Base-by-base conservation (phyloP, 2,797 vertebrate species). In the Acridotheres tristis region DNA sequence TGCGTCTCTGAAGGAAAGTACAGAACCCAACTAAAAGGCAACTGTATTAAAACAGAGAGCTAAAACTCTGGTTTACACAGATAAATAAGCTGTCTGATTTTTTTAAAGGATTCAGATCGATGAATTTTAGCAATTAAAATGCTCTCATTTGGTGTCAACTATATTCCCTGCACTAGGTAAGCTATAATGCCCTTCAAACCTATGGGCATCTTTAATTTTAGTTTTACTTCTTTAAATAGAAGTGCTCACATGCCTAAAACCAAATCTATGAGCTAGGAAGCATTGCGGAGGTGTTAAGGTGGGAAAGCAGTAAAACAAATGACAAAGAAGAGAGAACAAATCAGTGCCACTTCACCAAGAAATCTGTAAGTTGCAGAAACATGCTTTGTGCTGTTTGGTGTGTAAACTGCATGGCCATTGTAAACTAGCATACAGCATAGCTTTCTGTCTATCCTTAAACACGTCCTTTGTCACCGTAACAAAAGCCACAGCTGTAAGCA, bases 391-490 rank as follows among this genome's bases (percentile, higher is more conserved):
- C 59, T 94, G 83, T 97, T 96, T 97, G 67, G 48, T 91, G 69
- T 97, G 82, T 96, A 97, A 98, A 97, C 92, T 96, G 36, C 34
- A 66, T 19, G 13, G 54, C 90, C 82, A 88, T 94, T 91, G 80
- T 86, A 88, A 97, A 82, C 88, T 93, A 90, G 85, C 88, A 93
- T 71, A 86, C 48, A 83, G 89, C 92, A 88, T 53, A 94, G 42
- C 55, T 93, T 94, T 95, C 86, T 97, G 97, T 97, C 96, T 98
- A 96, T 66, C 85, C 87, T 97, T 97, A 98, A 98, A 98, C 97
- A 97, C 1, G 2, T 84, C 68, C 62, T 95, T 92, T 96, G 95
- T 97, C 95, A 81, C 91, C 88, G 54, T 96, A 97, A 97, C 93
- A 97, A 92, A 93, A 97, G 76, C 78, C 95, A 93, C 15, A 53